Evolutionary conservation across 1,140 invertebrate genomes (phyloP), one percentile per base, ranked within the genome.

Genomic region (Temnothorax nylanderi): DNA sequence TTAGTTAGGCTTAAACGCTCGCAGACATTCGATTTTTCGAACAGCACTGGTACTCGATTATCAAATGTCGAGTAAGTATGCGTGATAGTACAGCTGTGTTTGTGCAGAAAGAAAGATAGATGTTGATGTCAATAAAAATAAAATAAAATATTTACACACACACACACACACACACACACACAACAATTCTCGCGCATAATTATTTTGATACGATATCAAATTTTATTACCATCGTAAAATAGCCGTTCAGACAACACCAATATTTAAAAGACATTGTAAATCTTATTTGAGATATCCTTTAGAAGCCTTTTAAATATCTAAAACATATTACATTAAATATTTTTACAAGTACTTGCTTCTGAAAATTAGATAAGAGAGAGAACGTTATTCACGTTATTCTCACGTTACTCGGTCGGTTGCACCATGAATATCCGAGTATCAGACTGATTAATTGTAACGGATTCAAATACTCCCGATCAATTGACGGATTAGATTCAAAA

Each of bases 401-500:
- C 1, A 26, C 21, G 49, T 58, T 58, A 21, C 26, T 54, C 16
- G 7, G 1, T 16, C 16, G 16, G 4, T 16, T 51, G 16, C 16
- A 56, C 16, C 26, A 32, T 26, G 18, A 10, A 11, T 13, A 4
- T 54, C 0, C 80, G 18, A 13, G 21, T 60, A 58, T 44, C 18
- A 58, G 54, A 49, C 56, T 58, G 37, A 82, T 47, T n/a, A 74
- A 60, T 74, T 74, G 32, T 47, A 60, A 84, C n/a, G 13, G 34
- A 67, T 54, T n/a, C n/a, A 21, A 26, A 32, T 44, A 54, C 6
- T 1, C 3, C 1, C 64, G 37, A 56, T 82, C 18, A 54, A 74
- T 84, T 37, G 41, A 32, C 64, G 37, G 64, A 69, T 69, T 81
- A 56, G 34, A 81, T 67, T 67, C 62, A 41, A 84, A 62, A 18